Base-by-base conservation (phyloP, 1,140 invertebrate genomes). In the Sycophaga agraensis region DNA sequence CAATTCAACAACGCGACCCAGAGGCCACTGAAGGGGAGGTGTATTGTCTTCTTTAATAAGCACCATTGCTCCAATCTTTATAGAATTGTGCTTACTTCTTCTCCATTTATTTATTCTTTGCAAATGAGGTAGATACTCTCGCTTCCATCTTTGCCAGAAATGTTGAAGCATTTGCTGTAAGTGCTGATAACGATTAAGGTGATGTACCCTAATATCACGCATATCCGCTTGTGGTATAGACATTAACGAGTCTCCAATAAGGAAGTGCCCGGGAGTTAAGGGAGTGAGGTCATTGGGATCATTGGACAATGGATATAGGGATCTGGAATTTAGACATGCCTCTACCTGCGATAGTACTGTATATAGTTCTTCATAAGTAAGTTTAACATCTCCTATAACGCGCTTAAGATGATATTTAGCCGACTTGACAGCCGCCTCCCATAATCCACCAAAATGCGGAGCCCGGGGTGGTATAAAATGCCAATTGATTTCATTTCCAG, bases 361-460 rank as follows among this genome's bases (percentile, higher is more conserved):
- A 1, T 26, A 46, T 14, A 46, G 5, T 46, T 46, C 43, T 26
- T 46, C 43, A 46, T 46, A 46, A 7, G 7, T 7, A 2, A 26
- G 3, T 12, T 26, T 24, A 2, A 14, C 12, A 6, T 43, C 40
- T 26, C 14, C 22, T 3, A 28, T 48, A 6, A 48, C 43, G 40
- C 54, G 40, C 48, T 56, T 56, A 16, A 70, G 28, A 21, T 70
- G 66, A 28, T 67, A 48, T 53, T 73, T 72, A 26, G 63, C 59
- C 12, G 34, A 60, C 51, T 72, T 70, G 4, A 79, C 71, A 0
- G 58, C 59, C 21, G 67, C 49, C 55, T 79, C 74, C 74, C 73
- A 79, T 2, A 53, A 26, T n/a, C 75, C 75, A 14, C 74, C 75
- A 56, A 72, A 70, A 46, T 76, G 72, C 5, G 69, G 68, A 19